These are phyloP conservation scores for Drosophila nigritarsus DNA, from an alignment of 2,888 invertebrate species.

Conservation along the genomic window DNA sequence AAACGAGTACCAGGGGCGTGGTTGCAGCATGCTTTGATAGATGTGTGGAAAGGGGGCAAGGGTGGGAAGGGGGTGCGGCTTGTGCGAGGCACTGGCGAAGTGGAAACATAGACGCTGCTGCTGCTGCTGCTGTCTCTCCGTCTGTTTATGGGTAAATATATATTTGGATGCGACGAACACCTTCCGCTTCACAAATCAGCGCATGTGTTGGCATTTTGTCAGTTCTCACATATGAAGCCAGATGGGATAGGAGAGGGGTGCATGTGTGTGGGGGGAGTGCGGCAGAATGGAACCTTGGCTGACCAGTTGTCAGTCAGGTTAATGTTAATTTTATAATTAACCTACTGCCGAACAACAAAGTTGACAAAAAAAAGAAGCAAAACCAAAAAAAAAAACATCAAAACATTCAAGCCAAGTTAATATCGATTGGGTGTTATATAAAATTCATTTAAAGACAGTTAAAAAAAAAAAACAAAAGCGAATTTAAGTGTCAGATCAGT, in stretches of 20 bases:
- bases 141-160: slow-evolving; percentile 40
- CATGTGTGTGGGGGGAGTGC: not conserved
- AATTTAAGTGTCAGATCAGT: not conserved
- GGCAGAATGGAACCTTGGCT: slow-evolving; percentile 46
- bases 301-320: slow-evolving; percentile 73
- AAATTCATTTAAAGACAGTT: slow-evolving; percentile 26
- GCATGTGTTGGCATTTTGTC: slow-evolving; percentile 61
- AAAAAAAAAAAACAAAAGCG: not conserved
- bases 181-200: slow-evolving; percentile 80
- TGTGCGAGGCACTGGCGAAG: slow-evolving; percentile 20
- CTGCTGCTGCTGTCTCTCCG: not conserved
- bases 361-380: slow-evolving; percentile 16
- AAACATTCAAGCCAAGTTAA: slow-evolving; percentile 40
- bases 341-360: slow-evolving; percentile 51
- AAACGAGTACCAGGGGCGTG: slow-evolving; percentile 62
- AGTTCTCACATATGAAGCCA: slow-evolving; percentile 12
- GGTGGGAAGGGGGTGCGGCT: not conserved
- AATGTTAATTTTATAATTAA: slow-evolving; percentile 77
- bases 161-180: slow-evolving; percentile 78
- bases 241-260: not conserved
- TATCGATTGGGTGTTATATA: slow-evolving; percentile 42
- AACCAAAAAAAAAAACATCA: slow-evolving; percentile 14
- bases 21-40: slow-evolving; percentile 1
- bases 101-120: slow-evolving; percentile 36
- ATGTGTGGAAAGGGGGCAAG: not conserved